Evolutionary conservation across 2,888 invertebrate genomes (phyloP).

Genomic region (Latheticus oryzae): DNA sequence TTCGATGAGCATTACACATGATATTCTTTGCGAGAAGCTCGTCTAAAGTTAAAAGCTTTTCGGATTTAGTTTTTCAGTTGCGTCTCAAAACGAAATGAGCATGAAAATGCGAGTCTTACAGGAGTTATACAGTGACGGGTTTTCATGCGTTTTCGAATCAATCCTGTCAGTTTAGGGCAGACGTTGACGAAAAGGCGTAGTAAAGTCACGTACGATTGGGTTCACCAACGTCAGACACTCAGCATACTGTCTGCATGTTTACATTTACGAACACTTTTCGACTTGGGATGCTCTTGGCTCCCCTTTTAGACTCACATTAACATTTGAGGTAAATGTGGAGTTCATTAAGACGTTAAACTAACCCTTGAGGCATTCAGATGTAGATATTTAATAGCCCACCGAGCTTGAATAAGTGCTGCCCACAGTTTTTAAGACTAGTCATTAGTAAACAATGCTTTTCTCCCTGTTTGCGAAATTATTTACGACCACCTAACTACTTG

Average conservation of each 20-base stretch:
- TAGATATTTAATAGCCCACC: slow-evolving; percentile 32
- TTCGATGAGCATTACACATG: too few species aligned
- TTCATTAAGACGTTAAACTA: slow-evolving; percentile 34
- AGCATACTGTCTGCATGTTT: slow-evolving; percentile 30
- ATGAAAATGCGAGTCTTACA: slow-evolving; percentile 23
- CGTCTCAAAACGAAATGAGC: slow-evolving; percentile 17
- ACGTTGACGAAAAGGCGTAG: slow-evolving; percentile 36
- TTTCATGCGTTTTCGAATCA: slow-evolving; percentile 35
- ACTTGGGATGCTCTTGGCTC: slow-evolving; percentile 18
- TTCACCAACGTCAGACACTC: slow-evolving; percentile 29
- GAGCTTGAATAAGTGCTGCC: slow-evolving; percentile 25
- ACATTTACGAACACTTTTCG: slow-evolving; percentile 32
- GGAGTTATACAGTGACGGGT: slow-evolving; percentile 25
- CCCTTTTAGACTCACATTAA: slow-evolving; percentile 31
- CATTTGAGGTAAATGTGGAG: slow-evolving; percentile 33
- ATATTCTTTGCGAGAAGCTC: too few species aligned
- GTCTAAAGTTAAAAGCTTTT: slow-evolving; percentile 10
- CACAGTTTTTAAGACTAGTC: slow-evolving; percentile 25
- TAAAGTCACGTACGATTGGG: slow-evolving; percentile 32
- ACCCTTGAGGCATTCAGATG: slow-evolving; percentile 31
- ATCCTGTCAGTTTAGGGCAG: slow-evolving; percentile 34
- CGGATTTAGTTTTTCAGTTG: slow-evolving; percentile 22
- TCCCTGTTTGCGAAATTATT: slow-evolving; percentile 19
- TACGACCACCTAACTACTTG: slow-evolving; percentile 19
- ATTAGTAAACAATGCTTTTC: slow-evolving; percentile 26